Conservation (phyloP, 2,113 vertebrate species). For the Aleadryas rufinucha region DNA sequence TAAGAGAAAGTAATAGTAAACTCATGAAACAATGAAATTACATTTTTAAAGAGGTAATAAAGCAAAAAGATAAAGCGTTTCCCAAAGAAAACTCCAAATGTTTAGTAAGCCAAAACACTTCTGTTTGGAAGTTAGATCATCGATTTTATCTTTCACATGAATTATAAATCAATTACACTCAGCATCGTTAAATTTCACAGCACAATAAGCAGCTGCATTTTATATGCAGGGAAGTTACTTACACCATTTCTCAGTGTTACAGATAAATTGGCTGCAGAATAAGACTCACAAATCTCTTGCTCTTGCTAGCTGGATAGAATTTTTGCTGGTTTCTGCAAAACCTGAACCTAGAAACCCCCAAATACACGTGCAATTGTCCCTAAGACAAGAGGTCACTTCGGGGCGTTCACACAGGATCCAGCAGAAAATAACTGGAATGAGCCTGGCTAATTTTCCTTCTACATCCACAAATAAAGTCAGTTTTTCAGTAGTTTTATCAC, state of each 20-base stretch:
- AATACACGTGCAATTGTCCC: rapidly evolving
- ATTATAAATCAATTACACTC: slow-evolving; percentile 53
- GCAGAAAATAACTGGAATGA: neutral
- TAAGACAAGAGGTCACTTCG: neutral
- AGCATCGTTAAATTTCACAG: neutral
- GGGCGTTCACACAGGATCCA: neutral
- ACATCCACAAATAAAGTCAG: neutral
- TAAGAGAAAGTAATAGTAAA: slow-evolving; percentile 25
- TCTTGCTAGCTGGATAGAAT: neutral
- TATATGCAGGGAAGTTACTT: neutral
- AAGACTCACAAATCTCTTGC: neutral
- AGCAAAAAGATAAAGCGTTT: slow-evolving; percentile 25
- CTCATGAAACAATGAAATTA: slow-evolving; percentile 22
- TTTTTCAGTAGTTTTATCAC: neutral
- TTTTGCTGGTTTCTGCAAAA: neutral
- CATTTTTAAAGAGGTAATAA: slow-evolving; percentile 42
- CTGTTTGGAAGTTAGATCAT: neutral
- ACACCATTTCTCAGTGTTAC: neutral
- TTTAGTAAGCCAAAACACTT: neutral
- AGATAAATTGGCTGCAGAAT: neutral
- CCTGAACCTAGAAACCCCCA: neutral
- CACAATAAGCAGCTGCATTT: neutral
- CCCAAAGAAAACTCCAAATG: neutral
- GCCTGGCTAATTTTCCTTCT: neutral
- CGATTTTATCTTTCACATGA: slow-evolving; percentile 32